Evolutionary conservation across 2,797 vertebrate species (phyloP), one percentile per base, ranked within the genome.

Genomic region (Otus scops): DNA sequence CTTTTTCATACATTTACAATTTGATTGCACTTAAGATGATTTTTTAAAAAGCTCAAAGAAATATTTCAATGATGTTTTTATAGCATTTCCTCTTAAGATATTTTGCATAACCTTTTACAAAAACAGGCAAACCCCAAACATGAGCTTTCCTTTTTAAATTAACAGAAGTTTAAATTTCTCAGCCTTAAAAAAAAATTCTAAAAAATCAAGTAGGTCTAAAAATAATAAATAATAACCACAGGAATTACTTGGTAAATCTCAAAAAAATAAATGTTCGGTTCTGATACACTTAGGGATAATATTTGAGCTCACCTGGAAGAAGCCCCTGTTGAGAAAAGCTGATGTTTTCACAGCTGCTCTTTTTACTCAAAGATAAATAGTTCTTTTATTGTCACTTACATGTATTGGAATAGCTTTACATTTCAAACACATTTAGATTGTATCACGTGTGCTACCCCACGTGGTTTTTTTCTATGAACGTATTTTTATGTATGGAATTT

Each of bases 301-400:
- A 96, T 95, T 85, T 94, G 65, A 96, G 73, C 73, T 92, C 82
- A 95, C 95, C 85, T 96, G 92, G 76, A 95, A 96, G 73, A 96
- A 94, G 50, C 41, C 54, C 38, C 61, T 75, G 24, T 91, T 88
- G 79, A 89, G 87, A 84, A 89, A 93, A 83, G 34, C 30, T 0
- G 0, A 39, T 95, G 73, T 96, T 97, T 96, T 92, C 67, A 97
- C 92, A 96, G 93, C 95, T 96, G 93, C 17, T 91, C 57, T 69
- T 95, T 93, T 78, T 56, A 68, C 27, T n/a, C 34, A 32, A 91
- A 94, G 91, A 80, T 83, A 97, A 96, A 96, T 45, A 89, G 82
- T 41, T 69, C 79, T 89, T 96, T 96, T 96, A 59, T 83, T 95
- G 94, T 94, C 54, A 85, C 53, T 95, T 86, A 51, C 76, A 71